Base-by-base conservation (phyloP, 1,140 invertebrate species). In the Zaprionus gabonicus region DNA sequence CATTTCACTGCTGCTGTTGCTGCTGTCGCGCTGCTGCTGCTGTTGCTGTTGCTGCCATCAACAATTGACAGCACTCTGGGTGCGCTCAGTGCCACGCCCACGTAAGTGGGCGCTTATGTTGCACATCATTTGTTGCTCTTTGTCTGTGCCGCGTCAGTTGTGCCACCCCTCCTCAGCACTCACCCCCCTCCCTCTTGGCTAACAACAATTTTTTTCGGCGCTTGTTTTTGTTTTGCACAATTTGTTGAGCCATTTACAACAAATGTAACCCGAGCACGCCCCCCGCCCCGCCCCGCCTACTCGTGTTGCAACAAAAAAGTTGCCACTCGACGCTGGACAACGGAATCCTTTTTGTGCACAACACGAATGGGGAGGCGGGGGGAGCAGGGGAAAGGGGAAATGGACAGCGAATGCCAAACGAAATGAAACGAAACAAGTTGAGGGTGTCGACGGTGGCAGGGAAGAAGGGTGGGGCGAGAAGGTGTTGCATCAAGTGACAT, bases 171-270 rank as follows among this genome's bases (percentile, higher is more conserved):
- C 7, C 38, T n/a, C 23, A 20, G 4, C 17, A 5, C 20, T 2
- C 41, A n/a, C 10, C 20, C 13, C 53, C 13, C 38, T 15, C 13
- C 13, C 38, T n/a, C 38, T 38, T 4, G 36, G 36, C 44, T 58
- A 38, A 49, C 23, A 9, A 59, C 41, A 36, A 51, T 34, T 63
- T 77, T 44, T 51, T 68, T 67, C 56, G 38, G 36, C 69, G 74
- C 62, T 66, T 72, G 69, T 60, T 70, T 65, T 76, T 77, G 68
- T 77, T 80, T 71, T 69, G 69, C 69, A 34, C 68, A 77, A 80
- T 80, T 80, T 80, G 77, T 77, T 80, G 77, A 60, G 68, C 77
- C 77, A 77, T 80, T 78, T 69, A 69, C 76, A 74, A 74, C 71
- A 74, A 74, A 74, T 78, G 76, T 73, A 69, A 71, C 70, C 70